These are phyloP conservation scores for Apamea monoglypha DNA, from an alignment of 2,888 invertebrate genomes.

Conservation along the genomic window DNA sequence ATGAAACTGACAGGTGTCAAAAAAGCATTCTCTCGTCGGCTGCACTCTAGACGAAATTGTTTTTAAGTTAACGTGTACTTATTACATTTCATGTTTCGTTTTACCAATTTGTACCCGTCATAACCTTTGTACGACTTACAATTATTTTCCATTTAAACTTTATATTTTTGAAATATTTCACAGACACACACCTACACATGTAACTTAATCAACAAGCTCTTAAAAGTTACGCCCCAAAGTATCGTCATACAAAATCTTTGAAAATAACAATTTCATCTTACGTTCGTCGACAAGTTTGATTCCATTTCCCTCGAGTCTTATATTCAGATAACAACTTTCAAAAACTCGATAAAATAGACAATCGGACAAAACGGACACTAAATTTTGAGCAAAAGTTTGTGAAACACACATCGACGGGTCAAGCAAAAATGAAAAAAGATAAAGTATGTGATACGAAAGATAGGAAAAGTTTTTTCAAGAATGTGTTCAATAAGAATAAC, in stretches of 20 bases:
- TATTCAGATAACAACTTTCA: slow-evolving; percentile 47
- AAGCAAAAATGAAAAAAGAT: slow-evolving; percentile 29
- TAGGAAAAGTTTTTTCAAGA: slow-evolving; percentile 40
- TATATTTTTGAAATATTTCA: background rate
- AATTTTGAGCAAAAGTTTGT: slow-evolving; percentile 48
- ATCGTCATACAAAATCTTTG: slow-evolving; percentile 1
- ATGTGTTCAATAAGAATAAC: no score
- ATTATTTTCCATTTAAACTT: background rate
- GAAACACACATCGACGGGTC: slow-evolving; percentile 18
- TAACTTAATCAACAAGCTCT: slow-evolving; percentile 16
- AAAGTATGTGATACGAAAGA: slow-evolving; percentile 29
- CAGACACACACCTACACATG: background rate
- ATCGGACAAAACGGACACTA: slow-evolving; percentile 33
- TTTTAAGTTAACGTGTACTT: no score
- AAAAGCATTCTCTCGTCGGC: no score
- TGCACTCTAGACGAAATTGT: no score
- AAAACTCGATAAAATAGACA: slow-evolving; percentile 49
- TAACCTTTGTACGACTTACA: no score
- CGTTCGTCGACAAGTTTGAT: slow-evolving; percentile 39
- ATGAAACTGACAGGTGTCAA: no score
- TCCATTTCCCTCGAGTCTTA: slow-evolving; percentile 24
- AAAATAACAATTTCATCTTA: slow-evolving; percentile 23
- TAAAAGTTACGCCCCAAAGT: slow-evolving; percentile 27
- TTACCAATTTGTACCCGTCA: no score
- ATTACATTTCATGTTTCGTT: no score